Evolutionary conservation across 2,113 vertebrate species (phyloP), one percentile per base, ranked within the genome.

Genomic region (Trogon surrucura): DNA sequence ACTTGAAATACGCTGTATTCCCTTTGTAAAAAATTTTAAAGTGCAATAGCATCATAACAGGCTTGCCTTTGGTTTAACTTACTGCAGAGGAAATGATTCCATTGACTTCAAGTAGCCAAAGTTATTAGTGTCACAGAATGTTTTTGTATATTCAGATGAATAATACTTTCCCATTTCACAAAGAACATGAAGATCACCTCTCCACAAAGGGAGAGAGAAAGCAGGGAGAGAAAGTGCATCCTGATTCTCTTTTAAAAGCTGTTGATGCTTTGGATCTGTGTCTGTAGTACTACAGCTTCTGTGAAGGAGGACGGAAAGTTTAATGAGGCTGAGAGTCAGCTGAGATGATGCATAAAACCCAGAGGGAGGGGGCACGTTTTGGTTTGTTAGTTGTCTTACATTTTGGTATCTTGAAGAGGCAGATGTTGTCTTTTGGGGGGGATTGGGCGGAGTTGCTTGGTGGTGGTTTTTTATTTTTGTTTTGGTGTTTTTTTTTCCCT

Each of bases 321-420:
- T 85, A 85, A 88, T 81, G 85, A 88, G 82, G 70, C 90, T 93
- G 69, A 71, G 61, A 67, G 45, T 61, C 83, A 72, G 73, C 80
- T 67, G 89, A 94, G 90, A 30, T 27, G 13, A 38, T 66, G 34
- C 56, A 50, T 60, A 36, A 86, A 80, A 60, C 30, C 48, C 32
- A 15, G 26, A 26, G 18, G 10, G 16, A 47, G 18, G n/a, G 3
- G 11, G 20, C 45, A 73, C 0, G 0, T 17, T 71, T 36, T 45
- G 47, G 20, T 65, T 83, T 84, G 11, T 61, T 78, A 26, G 36
- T 72, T 69, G 45, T 22, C 74, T 53, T 62, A 34, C 20, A 9
- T 70, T 65, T 54, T 82, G 73, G 41, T 9, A 51, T 13, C 7
- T 32, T 4, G 57, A 11, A 17, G 27, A 30, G 8, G 23, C 13